A percentile compares a stretch with the other conserved stretches of the same genome.
phyloP scores from a whole-genome alignment of 1,140 invertebrate species.

The Conus ventricosus region DNA sequence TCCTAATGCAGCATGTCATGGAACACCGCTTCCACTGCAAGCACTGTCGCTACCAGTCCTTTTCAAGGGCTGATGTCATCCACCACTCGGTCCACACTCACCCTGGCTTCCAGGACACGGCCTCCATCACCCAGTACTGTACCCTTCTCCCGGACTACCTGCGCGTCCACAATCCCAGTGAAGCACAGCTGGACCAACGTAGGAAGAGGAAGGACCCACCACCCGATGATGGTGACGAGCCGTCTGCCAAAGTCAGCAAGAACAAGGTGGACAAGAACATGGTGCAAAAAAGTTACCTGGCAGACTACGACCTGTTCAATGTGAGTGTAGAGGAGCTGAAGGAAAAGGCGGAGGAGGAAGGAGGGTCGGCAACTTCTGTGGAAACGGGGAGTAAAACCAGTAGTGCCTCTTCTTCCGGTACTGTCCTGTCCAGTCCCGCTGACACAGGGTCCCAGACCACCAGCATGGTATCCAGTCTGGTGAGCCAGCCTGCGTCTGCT shows the following conservation, averaged over 20 bases:
- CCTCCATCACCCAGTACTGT: conserved; percentile 59
- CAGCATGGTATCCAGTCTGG: background rate
- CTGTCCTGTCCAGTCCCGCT: background rate
- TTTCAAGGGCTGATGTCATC: conserved; percentile 65
- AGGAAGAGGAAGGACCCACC: conserved; percentile 20
- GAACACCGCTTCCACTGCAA: conserved; percentile 68
- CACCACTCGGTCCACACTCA: conserved; percentile 59
- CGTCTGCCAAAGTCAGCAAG: conserved; percentile 15
- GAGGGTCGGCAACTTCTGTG: background rate
- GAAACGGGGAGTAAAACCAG: background rate
- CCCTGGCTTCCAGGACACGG: conserved; percentile 53
- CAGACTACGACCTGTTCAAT: conserved; percentile 55
- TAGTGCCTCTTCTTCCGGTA: background rate
- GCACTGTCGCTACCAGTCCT: conserved; percentile 66
- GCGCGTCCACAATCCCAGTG: conserved; percentile 47
- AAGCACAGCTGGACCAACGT: conserved; percentile 35
- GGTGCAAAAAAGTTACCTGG: conserved; percentile 24
- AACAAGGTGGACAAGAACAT: conserved; percentile 6
- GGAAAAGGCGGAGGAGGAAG: conserved; percentile 33
- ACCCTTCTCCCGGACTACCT: conserved; percentile 61
- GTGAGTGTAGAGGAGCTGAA: conserved; percentile 57
- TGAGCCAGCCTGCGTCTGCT: background rate
- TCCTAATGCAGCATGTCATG: conserved; percentile 60
- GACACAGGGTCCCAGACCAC: background rate
- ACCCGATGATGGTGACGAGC: conserved; percentile 39